phyloP scores from a whole-genome alignment of 1,140 invertebrate genomes.

The Cydia amplana region DNA sequence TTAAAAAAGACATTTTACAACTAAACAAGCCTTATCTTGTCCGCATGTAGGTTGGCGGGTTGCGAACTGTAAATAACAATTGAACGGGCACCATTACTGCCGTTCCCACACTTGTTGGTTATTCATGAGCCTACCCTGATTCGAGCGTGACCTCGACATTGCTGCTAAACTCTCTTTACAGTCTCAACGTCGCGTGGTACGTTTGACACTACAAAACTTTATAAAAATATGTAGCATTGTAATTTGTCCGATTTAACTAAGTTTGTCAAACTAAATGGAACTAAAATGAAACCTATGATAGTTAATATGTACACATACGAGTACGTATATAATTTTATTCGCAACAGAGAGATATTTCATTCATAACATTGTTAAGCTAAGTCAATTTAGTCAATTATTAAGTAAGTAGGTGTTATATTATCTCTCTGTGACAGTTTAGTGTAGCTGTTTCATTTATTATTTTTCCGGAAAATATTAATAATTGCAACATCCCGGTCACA shows the following conservation, averaged over 20 bases:
- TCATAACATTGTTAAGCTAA: too few relatives aligned
- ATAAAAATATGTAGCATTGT: too few relatives aligned
- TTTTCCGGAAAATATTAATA: background rate
- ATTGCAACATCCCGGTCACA: background rate
- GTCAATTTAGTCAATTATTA: too few relatives aligned
- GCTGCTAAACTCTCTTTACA: background rate
- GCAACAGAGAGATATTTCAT: too few relatives aligned
- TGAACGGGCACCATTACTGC: background rate
- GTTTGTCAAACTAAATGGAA: too few relatives aligned
- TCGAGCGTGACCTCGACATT: conserved; percentile 12
- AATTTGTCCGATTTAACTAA: too few relatives aligned
- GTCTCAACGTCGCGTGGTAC: background rate
- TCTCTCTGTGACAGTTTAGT: background rate
- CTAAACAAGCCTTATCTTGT: background rate
- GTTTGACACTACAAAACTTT: too few relatives aligned
- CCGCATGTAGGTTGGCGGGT: background rate
- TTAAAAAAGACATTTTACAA: background rate
- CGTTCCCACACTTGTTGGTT: conserved; percentile 8
- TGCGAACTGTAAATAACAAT: background rate
- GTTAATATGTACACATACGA: too few relatives aligned
- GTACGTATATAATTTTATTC: too few relatives aligned
- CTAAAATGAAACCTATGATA: too few relatives aligned
- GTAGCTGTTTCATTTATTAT: background rate
- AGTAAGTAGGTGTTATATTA: too few relatives aligned
- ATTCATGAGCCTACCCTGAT: conserved; percentile 10